phyloP scores from a whole-genome alignment of 2,113 vertebrate species.

The Furnarius figulus region DNA sequence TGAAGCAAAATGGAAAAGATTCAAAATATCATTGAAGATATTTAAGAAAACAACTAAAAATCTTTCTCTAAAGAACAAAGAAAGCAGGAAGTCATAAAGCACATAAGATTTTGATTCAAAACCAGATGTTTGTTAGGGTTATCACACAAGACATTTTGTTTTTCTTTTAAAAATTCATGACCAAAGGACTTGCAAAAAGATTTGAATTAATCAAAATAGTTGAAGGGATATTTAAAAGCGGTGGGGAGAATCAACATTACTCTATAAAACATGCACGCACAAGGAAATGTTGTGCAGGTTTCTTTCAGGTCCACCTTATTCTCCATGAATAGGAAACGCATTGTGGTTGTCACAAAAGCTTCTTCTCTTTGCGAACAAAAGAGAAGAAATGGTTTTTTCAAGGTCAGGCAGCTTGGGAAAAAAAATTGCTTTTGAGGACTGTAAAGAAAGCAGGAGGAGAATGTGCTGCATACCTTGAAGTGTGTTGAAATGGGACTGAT shows the following conservation, averaged over 20 bases:
- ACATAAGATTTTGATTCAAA: background rate
- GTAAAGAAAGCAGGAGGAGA: background rate
- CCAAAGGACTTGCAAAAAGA: background rate
- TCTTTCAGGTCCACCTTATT: background rate
- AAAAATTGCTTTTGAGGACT: background rate
- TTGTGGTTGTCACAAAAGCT: background rate
- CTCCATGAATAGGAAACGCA: background rate
- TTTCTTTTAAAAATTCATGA: constrained; percentile 17
- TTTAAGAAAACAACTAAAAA: background rate
- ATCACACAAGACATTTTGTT: background rate
- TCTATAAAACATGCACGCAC: accelerated
- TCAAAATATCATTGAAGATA: background rate
- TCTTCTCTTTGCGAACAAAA: background rate
- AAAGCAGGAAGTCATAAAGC: background rate
- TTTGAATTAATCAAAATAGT: background rate
- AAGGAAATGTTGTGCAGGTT: background rate
- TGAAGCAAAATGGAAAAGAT: background rate
- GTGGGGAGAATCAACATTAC: background rate
- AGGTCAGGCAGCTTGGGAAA: background rate
- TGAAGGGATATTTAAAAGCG: constrained; percentile 1
- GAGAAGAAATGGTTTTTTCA: background rate
- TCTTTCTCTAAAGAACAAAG: background rate
- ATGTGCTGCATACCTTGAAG: background rate
- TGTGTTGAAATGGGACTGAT: background rate
- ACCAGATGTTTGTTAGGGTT: constrained; percentile 2